These are phyloP conservation scores for Ericerus pela DNA, from an alignment of 1,140 invertebrate genomes.

Conservation along the genomic window DNA sequence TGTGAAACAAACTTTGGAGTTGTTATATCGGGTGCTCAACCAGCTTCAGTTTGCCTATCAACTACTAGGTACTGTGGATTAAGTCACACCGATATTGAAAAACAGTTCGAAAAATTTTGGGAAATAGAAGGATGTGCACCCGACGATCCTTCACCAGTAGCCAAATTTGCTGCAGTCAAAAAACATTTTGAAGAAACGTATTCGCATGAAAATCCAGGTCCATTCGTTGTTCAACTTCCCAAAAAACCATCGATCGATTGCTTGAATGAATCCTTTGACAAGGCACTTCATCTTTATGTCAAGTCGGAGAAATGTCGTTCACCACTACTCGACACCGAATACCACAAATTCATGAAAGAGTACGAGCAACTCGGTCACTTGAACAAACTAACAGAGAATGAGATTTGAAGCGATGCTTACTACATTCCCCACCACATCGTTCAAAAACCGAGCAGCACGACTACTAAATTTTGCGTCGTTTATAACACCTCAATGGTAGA, in stretches of 20 bases:
- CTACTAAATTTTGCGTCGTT: slow-evolving; percentile 23
- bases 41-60: too few relatives aligned
- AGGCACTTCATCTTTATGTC: background rate
- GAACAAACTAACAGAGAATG: background rate
- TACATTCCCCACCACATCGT: slow-evolving; percentile 26
- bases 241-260: background rate
- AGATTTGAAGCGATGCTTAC: slow-evolving; percentile 9
- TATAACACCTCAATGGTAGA: slow-evolving; percentile 22
- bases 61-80: too few relatives aligned
- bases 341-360: background rate
- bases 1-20: too few relatives aligned
- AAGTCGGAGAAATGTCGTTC: background rate
- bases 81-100: too few relatives aligned
- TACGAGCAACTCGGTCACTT: background rate
- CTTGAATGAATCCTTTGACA: background rate
- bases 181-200: background rate
- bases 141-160: too few relatives aligned
- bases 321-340: background rate
- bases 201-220: background rate
- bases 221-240: background rate
- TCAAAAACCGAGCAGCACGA: slow-evolving; percentile 21
- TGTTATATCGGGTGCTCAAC: too few relatives aligned
- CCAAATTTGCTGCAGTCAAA: too few relatives aligned
- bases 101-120: too few relatives aligned
- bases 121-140: too few relatives aligned